A percentile compares a stretch with the other conserved stretches of the same genome.
phyloP scores from a whole-genome alignment of 2,888 invertebrate genomes.

The Hanleya hanleyi region DNA sequence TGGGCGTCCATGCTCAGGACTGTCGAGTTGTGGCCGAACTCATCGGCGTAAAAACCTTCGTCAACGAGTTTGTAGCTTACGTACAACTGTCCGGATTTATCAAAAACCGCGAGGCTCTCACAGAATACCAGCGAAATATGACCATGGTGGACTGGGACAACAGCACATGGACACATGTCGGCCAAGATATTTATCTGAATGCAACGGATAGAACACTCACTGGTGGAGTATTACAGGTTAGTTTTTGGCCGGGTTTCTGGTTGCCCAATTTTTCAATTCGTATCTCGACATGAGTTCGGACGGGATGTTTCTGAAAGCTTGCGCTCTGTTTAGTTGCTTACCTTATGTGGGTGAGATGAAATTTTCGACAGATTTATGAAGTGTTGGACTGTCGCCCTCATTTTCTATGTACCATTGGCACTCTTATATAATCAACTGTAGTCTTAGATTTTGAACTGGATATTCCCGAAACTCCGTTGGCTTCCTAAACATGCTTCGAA shows the following conservation, averaged over 20 bases:
- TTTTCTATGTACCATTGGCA: too few relatives aligned
- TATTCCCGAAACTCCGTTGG: too few relatives aligned
- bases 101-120: neutral
- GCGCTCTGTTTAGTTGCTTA: too few relatives aligned
- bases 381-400: too few relatives aligned
- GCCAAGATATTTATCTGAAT: neutral
- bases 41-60: conserved; percentile 89
- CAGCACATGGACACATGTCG: neutral
- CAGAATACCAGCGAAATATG: neutral
- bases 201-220: neutral
- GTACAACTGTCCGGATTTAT: conserved; percentile 39
- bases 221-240: neutral
- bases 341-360: too few relatives aligned
- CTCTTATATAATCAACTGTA: too few relatives aligned
- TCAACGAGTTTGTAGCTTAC: conserved; percentile 96
- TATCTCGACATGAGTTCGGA: too few relatives aligned
- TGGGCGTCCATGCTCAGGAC: conserved; percentile 81
- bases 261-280: neutral
- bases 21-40: conserved; percentile 85
- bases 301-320: too few relatives aligned
- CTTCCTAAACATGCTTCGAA: too few relatives aligned
- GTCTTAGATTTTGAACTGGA: too few relatives aligned
- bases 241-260: neutral
- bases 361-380: too few relatives aligned
- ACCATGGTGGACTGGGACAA: neutral